Conservation (phyloP, 2,113 vertebrate genomes). For the Toxotes jaculatrix region DNA sequence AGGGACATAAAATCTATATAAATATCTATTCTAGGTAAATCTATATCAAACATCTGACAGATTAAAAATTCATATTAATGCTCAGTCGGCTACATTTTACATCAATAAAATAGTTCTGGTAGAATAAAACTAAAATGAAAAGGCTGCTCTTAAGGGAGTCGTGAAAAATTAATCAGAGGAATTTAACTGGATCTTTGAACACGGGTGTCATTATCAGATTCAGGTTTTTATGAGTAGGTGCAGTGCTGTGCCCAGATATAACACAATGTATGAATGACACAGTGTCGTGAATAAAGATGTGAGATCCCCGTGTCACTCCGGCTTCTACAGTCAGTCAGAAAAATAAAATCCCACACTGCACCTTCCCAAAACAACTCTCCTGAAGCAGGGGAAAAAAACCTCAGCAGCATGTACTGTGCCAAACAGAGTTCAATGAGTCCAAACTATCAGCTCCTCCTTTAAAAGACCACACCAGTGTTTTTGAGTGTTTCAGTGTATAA, state of each 20-base stretch:
- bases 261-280: conserved; percentile 7
- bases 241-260: conserved; percentile 53
- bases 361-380: conserved; percentile 34
- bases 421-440: conserved; percentile 22
- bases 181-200: background rate
- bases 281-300: conserved; percentile 53
- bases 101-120: background rate
- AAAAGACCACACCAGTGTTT: conserved; percentile 7
- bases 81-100: background rate
- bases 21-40: background rate
- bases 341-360: conserved; percentile 42
- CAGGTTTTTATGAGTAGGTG: conserved; percentile 32
- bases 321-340: conserved; percentile 31
- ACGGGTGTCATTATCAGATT: conserved; percentile 55
- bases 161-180: background rate
- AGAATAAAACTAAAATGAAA: background rate
- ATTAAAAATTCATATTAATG: conserved; percentile 4
- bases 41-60: background rate
- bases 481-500: background rate
- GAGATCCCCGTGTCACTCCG: background rate
- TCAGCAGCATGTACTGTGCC: conserved; percentile 9
- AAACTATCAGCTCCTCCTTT: conserved; percentile 61
- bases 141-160: background rate
- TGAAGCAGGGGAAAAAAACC: conserved; percentile 39
- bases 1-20: background rate